A percentile compares a stretch with the other conserved stretches of the same genome.
Evolutionary conservation across 2,113 vertebrate genomes (phyloP).

Genomic region (Irena cyanogastra): DNA sequence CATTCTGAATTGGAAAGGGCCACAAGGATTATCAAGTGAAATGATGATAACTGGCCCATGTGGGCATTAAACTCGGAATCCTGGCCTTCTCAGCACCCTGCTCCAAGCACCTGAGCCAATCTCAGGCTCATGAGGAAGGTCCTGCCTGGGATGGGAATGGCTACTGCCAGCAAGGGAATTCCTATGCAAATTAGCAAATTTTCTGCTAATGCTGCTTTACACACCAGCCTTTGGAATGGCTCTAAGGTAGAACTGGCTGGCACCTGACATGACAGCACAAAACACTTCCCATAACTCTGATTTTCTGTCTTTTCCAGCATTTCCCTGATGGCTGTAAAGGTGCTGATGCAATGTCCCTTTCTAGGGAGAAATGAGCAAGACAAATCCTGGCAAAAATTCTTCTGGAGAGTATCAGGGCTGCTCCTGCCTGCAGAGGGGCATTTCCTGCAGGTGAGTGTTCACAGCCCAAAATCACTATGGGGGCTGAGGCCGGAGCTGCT

Average conservation of each 20-base stretch:
- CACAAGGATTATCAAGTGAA: too few species aligned
- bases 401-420: slow-evolving; percentile 45
- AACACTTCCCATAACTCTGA: slow-evolving; percentile 71
- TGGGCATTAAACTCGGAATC: not conserved
- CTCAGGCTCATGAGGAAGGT: not conserved
- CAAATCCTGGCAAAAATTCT: not conserved
- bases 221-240: not conserved
- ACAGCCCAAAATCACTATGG: not conserved
- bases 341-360: not conserved
- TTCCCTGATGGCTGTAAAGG: fast-evolving
- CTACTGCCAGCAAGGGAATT: not conserved
- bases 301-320: slow-evolving; percentile 2
- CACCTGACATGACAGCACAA: slow-evolving; percentile 45
- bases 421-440: not conserved
- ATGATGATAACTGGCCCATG: not conserved
- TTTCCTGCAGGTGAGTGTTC: not conserved
- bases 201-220: not conserved
- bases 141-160: not conserved
- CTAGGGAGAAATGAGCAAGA: not conserved
- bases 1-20: not conserved
- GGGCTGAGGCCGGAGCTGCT: too few species aligned
- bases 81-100: not conserved
- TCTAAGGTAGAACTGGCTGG: too few species aligned
- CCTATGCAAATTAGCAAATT: not conserved
- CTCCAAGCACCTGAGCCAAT: not conserved